phyloP scores from a whole-genome alignment of 1,140 invertebrate genomes.

The Drosophila punjabiensis region DNA sequence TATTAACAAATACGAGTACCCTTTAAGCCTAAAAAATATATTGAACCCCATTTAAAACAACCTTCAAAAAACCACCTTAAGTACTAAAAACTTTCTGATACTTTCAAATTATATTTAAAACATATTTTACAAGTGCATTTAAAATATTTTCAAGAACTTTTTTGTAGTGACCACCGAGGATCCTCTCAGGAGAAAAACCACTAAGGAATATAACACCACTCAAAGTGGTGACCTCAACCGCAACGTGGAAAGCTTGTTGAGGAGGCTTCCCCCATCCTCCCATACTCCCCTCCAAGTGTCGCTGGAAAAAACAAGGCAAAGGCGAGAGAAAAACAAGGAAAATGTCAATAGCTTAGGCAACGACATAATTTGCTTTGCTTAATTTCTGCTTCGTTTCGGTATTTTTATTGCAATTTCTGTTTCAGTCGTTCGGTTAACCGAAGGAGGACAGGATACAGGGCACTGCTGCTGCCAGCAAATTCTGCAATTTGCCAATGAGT shows the following conservation, averaged over 20 bases:
- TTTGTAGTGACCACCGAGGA: slow-evolving; percentile 1
- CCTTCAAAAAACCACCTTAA: background rate
- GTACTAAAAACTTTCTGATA: too few relatives aligned
- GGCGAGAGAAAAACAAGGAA: slow-evolving; percentile 38
- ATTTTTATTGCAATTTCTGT: slow-evolving; percentile 82
- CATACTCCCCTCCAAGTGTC: background rate
- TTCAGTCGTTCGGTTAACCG: slow-evolving; percentile 44
- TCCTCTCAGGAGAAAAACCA: slow-evolving; percentile 10
- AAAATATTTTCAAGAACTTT: slow-evolving; percentile 23
- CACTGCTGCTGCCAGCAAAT: slow-evolving; percentile 12
- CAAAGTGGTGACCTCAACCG: slow-evolving; percentile 50
- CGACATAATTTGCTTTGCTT: slow-evolving; percentile 81
- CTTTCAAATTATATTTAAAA: background rate
- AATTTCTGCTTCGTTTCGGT: slow-evolving; percentile 77
- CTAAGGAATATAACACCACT: slow-evolving; percentile 23
- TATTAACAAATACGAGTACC: background rate
- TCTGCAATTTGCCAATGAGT: slow-evolving; percentile 51
- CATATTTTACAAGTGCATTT: slow-evolving; percentile 1
- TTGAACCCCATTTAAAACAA: background rate
- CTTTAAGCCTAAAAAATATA: background rate
- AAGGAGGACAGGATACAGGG: background rate
- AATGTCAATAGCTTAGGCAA: slow-evolving; percentile 72
- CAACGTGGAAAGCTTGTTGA: slow-evolving; percentile 26
- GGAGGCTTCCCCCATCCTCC: background rate
- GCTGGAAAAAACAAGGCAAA: slow-evolving; percentile 23